Conservation (phyloP, 1,140 invertebrate species). For the Brachionus koreanus region DNA sequence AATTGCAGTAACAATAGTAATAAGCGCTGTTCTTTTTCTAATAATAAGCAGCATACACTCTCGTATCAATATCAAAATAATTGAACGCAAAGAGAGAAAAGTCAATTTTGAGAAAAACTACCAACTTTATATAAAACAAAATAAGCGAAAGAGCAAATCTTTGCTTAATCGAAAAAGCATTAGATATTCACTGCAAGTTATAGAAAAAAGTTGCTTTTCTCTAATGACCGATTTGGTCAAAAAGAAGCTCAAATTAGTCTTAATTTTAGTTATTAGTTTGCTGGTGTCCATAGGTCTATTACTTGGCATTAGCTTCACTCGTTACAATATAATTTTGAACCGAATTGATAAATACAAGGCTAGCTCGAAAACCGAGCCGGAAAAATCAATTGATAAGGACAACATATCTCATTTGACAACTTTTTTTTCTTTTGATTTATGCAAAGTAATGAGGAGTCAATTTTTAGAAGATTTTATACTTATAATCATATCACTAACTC, state of each 20-base stretch:
- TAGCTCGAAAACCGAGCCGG: background rate
- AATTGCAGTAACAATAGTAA: background rate
- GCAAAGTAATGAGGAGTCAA: slow-evolving; percentile 13
- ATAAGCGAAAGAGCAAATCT: background rate
- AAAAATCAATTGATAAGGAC: slow-evolving; percentile 18
- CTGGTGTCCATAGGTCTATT: background rate
- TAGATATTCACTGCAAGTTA: background rate
- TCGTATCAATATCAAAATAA: background rate
- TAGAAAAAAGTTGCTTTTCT: background rate
- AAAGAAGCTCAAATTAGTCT: background rate
- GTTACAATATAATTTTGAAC: background rate
- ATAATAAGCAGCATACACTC: background rate
- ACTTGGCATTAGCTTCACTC: background rate
- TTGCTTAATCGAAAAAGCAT: background rate
- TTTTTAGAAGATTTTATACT: slow-evolving; percentile 33
- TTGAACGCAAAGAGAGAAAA: background rate
- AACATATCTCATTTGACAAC: background rate
- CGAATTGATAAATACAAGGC: background rate
- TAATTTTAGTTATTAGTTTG: background rate
- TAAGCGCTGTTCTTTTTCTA: background rate
- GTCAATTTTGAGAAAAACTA: background rate
- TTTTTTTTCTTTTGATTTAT: slow-evolving; percentile 31
- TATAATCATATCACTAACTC: background rate
- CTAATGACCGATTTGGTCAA: background rate
- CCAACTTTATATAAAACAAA: background rate